Base-by-base conservation (phyloP, 1,140 invertebrate species). In the Heliconius hewitsoni region DNA sequence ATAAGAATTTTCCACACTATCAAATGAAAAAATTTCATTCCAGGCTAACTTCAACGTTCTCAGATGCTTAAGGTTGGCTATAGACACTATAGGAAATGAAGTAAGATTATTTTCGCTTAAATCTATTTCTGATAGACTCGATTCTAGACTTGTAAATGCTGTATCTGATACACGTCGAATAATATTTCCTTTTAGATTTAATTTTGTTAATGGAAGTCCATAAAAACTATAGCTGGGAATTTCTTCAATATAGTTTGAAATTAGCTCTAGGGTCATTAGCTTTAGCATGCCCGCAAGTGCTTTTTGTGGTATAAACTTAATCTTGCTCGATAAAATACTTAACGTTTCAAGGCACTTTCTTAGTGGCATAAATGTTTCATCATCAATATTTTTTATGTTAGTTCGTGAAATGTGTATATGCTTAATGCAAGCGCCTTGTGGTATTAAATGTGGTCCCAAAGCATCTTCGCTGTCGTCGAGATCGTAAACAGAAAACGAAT, bases 141-240 rank as follows among this genome's bases (percentile, higher is more conserved):
- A 96, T 90, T 98, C 98, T 52, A 98, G 93, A 0, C 97, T 97
- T n/a, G 97, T 96, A 89, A 98, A 98, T 1, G 97, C 97, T 89
- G 98, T 97, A 87, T 98, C 98, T 4, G 97, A 97, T 87, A 98
- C 96, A 83, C 97, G 96, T 71, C 96, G 95, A 87, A 98, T 95
- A 84, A 96, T 95, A 93, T 98, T 98, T 70, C 97, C 96, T 93
- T 98, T 98, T 71, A 98, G 94, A 87, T 97, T 98, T 6, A 99
- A 93, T 91, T 98, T 98, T 72, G 96, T 96, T 50, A 99, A 92
- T 34, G 96, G 96, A 79, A 98, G 94, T 0, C 97, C 97, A 86
- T 98, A 98, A 89, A 98, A 98, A 82, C 97, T 97, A 88, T 98
- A 98, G 85, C 97, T 97, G 1, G 97, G 96, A 50, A 99, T 95